Evolutionary conservation across 2,888 invertebrate genomes (phyloP).

Genomic region (Glyphotaelius pellucidus): DNA sequence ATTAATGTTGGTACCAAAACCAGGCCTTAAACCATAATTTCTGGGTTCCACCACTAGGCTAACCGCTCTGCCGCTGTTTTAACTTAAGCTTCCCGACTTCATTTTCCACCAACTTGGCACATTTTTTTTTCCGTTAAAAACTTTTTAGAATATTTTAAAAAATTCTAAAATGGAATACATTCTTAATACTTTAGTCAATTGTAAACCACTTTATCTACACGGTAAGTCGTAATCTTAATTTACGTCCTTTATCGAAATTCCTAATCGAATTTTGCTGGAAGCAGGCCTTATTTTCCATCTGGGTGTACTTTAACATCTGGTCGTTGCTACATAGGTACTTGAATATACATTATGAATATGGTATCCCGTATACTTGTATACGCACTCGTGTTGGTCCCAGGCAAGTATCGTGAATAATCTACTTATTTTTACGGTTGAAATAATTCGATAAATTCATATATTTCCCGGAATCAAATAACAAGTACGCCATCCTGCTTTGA

Average conservation of each 20-base stretch:
- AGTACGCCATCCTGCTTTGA: not conserved
- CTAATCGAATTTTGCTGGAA: conserved; percentile 2
- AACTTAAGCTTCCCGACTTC: no score
- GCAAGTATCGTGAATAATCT: not conserved
- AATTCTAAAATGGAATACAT: not conserved
- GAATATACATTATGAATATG: not conserved
- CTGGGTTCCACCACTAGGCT: not conserved
- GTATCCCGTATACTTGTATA: not conserved
- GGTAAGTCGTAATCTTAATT: conserved; percentile 9
- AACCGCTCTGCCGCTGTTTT: not conserved
- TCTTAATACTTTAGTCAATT: not conserved
- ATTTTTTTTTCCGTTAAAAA: not conserved
- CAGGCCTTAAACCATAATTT: not conserved
- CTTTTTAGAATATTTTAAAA: not conserved
- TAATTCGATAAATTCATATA: not conserved
- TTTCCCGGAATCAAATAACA: not conserved
- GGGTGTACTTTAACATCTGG: not conserved
- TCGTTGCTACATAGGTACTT: not conserved
- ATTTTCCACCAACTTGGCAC: not conserved
- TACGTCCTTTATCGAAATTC: not conserved
- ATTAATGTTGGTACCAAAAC: not conserved
- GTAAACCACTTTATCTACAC: not conserved
- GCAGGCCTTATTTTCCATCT: not conserved
- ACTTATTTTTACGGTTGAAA: not conserved
- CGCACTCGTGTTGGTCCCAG: not conserved